Conservation (phyloP, 1,140 invertebrate species). For the Drosophila lini region DNA sequence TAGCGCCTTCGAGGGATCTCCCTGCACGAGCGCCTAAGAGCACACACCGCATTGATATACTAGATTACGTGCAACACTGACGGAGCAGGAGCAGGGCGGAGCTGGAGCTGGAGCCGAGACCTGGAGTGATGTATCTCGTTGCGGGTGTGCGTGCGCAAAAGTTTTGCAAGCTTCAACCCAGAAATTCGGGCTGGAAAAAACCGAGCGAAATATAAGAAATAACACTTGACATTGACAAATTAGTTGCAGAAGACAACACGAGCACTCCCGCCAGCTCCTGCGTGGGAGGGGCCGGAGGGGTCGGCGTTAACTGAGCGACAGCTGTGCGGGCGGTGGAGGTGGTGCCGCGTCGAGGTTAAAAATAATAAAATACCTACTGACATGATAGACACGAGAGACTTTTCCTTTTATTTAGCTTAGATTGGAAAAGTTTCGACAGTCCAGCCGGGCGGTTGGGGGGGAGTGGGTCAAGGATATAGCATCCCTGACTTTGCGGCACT, state of each 20-base stretch:
- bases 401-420: slow-evolving; percentile 83
- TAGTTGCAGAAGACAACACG: slow-evolving; percentile 79
- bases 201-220: slow-evolving; percentile 73
- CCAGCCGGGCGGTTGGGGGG: slow-evolving; percentile 38
- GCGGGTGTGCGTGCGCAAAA: slow-evolving; percentile 64
- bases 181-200: slow-evolving; percentile 29
- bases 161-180: slow-evolving; percentile 52
- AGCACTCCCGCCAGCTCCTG: slow-evolving; percentile 19
- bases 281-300: slow-evolving; percentile 26
- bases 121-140: slow-evolving; percentile 44
- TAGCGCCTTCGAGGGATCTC: slow-evolving; percentile 14
- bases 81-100: not conserved
- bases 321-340: slow-evolving; percentile 18
- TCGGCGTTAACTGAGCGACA: slow-evolving; percentile 50
- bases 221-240: slow-evolving; percentile 84
- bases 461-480: not conserved
- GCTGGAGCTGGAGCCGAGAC: not conserved
- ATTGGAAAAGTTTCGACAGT: slow-evolving; percentile 84
- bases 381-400: slow-evolving; percentile 83
- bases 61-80: slow-evolving; percentile 72
- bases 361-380: slow-evolving; percentile 84
- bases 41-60: slow-evolving; percentile 67
- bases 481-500: slow-evolving; percentile 60
- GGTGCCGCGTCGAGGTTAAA: slow-evolving; percentile 62
- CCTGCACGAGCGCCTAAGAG: slow-evolving; percentile 67